Evolutionary conservation across 2,797 vertebrate species (phyloP), one percentile per base, ranked within the genome.

Genomic region (Paramormyrops hopkinsi): DNA sequence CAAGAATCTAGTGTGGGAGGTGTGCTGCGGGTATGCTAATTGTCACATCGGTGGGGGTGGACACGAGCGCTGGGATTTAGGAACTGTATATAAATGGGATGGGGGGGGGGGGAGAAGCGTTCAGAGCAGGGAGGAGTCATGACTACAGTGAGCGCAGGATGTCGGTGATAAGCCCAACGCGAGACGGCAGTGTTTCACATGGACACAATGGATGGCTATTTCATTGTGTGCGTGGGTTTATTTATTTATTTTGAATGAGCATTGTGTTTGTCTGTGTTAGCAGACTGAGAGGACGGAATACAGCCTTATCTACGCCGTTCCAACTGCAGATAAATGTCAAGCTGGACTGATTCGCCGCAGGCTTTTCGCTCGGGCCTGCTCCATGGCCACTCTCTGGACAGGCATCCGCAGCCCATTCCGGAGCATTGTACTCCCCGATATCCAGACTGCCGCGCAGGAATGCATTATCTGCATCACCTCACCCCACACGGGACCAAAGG

Each of bases 241-340:
- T 91, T 91, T 92, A 19, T 93, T 79, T 79, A 17, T 79, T 41
- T 79, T 46, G 33, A 79, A 79, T 79, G 17, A 79, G 37, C 37
- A 3, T n/a, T 79, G 29, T 37, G 73, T 79, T 92, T 22, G 65
- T 51, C 86, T 89, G 56, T 90, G 90, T 89, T 89, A 89, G 89
- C 92, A 90, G 90, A 90, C 88, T 88, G 17, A 19, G 87, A 91
- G 44, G 50, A 94, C 84, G 94, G 93, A 93, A 94, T 91, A 90
- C 83, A 0, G 73, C 33, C 92, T 93, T 95, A 94, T 95, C 94
- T 76, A 92, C 93, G 83, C 90, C 62, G 88, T 90, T 87, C 76
- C 92, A 91, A 50, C 46, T 33, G 29, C 29, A 73, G 29, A 33
- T 33, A 73, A 14, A 73, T 73, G 29, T 29, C 65, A 73, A 37